phyloP scores from a whole-genome alignment of 2,113 vertebrate species.

The Ascaphus truei region DNA sequence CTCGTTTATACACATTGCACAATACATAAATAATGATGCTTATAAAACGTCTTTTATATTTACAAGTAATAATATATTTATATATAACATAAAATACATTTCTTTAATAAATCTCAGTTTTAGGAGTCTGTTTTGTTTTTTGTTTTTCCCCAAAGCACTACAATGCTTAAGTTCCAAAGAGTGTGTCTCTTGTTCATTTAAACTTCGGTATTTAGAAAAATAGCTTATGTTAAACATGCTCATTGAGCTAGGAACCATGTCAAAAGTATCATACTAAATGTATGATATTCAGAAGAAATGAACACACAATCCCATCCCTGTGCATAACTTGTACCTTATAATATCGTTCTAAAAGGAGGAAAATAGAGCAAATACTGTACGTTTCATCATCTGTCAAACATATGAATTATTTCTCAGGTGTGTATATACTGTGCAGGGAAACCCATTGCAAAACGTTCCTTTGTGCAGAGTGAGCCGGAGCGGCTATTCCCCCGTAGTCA shows the following conservation, averaged over 20 bases:
- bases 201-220: slow-evolving; percentile 80
- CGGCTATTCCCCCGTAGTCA: no score
- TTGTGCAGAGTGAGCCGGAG: no score
- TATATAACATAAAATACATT: slow-evolving; percentile 99
- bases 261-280: slow-evolving; percentile 69
- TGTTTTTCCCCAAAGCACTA: slow-evolving; percentile 68
- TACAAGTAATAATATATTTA: slow-evolving; percentile 99
- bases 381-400: no score
- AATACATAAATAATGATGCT: slow-evolving; percentile 99
- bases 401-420: neutral
- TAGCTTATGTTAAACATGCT: slow-evolving; percentile 81
- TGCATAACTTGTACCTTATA: slow-evolving; percentile 56
- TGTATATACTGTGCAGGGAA: neutral
- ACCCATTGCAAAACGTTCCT: no score
- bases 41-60: slow-evolving; percentile 99
- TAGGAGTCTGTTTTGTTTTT: slow-evolving; percentile 68
- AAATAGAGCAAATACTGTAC: slow-evolving; percentile 47
- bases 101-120: slow-evolving; percentile 91
- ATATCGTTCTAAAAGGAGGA: slow-evolving; percentile 45
- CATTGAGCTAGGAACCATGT: slow-evolving; percentile 80
- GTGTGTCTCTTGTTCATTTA: slow-evolving; percentile 74
- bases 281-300: slow-evolving; percentile 71
- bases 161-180: slow-evolving; percentile 71
- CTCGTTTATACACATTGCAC: slow-evolving; percentile 99
- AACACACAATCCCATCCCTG: slow-evolving; percentile 33